Base-by-base conservation (phyloP, 2,888 invertebrate genomes). In the Pyrrhosoma nymphula region DNA sequence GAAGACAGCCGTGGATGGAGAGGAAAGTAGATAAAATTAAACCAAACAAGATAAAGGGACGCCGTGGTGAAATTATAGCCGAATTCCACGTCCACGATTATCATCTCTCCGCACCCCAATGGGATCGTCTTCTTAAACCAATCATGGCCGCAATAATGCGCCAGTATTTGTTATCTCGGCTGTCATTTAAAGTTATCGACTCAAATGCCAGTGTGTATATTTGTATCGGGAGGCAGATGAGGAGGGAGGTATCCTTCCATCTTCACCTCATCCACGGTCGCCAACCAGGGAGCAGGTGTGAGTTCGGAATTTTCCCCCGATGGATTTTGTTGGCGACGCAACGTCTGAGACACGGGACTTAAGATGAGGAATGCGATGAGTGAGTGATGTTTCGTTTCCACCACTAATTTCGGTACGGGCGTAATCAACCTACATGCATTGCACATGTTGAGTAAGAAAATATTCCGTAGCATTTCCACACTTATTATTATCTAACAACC, bases 111-210 rank as follows among this genome's bases (percentile, higher is more conserved):
- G 39, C 47, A 10, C 55, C 56, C n/a, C 69, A n/a, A 47, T 47
- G 69, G 26, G 55, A 26, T 30, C 26, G 47, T 23, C 23, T n/a
- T 75, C 93, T 39, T 69, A 10, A 35, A 69, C 47, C 69, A 69
- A 93, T 35, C 63, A 93, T 23, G 69, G 63, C 35, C 30, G 47
- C 20, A 56, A 93, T 63, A 93, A 69, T n/a, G 69, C 89, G 89
- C 47, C 69, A 69, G 20, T 75, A 60, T 69, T 47, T 69, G 69
- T 93, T 93, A 93, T 93, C 47, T 63, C 39, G 47, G 69, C 47
- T 93, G 93, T 93, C 93, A 93, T 55, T 93, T 60, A 69, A 69
- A 93, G 75, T 93, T 93, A 69, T 75, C 93, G 26, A n/a, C 26
- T 8, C 26, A 16, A 14, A 16, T 10, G n/a, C n/a, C n/a, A 23